A percentile compares a stretch with the other conserved stretches of the same genome.
Conservation (phyloP, 2,888 invertebrate species). For the Helicoverpa assulta region DNA sequence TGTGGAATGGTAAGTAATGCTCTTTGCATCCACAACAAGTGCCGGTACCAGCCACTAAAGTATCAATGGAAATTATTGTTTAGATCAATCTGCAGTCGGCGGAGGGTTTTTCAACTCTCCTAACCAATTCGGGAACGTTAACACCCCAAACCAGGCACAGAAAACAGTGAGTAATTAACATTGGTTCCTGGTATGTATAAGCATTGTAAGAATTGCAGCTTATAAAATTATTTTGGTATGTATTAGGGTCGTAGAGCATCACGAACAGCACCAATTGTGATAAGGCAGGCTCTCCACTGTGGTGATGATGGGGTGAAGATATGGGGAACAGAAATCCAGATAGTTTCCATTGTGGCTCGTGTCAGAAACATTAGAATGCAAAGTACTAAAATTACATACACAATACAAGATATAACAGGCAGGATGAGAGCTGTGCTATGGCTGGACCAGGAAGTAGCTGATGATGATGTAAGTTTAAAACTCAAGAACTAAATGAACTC, state of each 20-base stretch:
- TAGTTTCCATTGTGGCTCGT: constrained; percentile 83
- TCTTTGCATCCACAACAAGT: background rate
- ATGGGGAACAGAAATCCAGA: constrained; percentile 88
- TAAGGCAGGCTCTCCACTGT: constrained; percentile 85
- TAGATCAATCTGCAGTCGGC: constrained; percentile 86
- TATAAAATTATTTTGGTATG: background rate
- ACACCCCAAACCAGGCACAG: constrained; percentile 84
- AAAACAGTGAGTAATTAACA: constrained; percentile 75
- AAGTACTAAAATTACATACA: constrained; percentile 88
- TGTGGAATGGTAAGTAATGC: constrained; percentile 75
- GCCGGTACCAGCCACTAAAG: background rate
- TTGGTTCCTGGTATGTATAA: background rate
- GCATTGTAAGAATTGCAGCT: background rate
- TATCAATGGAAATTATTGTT: constrained; percentile 43
- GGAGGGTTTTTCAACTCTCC: constrained; percentile 87
- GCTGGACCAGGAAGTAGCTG: constrained; percentile 87
- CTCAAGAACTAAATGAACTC: too few species aligned
- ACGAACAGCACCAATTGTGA: constrained; percentile 87
- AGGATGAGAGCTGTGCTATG: constrained; percentile 87
- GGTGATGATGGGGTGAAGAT: constrained; percentile 88
- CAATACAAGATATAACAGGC: constrained; percentile 88
- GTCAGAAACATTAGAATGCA: constrained; percentile 84
- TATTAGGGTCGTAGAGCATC: constrained; percentile 83
- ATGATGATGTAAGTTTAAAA: constrained; percentile 80
- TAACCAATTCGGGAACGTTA: constrained; percentile 85